These are phyloP conservation scores for Pleuronectes platessa DNA, from an alignment of 2,113 vertebrate genomes.

Conservation along the genomic window DNA sequence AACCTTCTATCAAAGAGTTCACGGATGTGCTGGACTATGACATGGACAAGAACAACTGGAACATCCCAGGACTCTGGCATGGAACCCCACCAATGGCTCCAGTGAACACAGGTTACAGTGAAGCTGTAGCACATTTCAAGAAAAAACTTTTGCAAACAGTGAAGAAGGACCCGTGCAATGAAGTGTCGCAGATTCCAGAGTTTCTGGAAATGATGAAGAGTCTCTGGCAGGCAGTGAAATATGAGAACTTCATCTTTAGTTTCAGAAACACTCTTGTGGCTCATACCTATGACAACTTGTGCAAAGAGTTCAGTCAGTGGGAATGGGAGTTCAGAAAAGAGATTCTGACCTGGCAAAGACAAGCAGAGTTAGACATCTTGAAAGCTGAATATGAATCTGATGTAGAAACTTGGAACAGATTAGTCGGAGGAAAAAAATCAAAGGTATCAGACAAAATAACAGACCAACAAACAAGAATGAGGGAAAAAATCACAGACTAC, in stretches of 20 bases:
- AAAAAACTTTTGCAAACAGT: slow-evolving; percentile 51
- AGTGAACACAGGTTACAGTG: slow-evolving; percentile 76
- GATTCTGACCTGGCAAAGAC: slow-evolving; percentile 39
- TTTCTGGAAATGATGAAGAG: slow-evolving; percentile 65
- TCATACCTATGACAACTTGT: slow-evolving; percentile 55
- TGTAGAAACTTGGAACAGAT: neutral
- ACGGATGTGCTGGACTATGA: slow-evolving; percentile 75
- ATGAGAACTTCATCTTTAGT: slow-evolving; percentile 78
- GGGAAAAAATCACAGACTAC: slow-evolving; percentile 33
- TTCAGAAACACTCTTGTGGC: slow-evolving; percentile 72
- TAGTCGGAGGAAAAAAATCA: slow-evolving; percentile 6
- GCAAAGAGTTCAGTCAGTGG: slow-evolving; percentile 59
- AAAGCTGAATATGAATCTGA: slow-evolving; percentile 43
- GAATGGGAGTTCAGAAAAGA: slow-evolving; percentile 72
- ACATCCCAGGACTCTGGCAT: slow-evolving; percentile 78
- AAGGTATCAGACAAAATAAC: slow-evolving; percentile 2
- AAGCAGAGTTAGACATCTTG: slow-evolving; percentile 54
- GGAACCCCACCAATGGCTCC: slow-evolving; percentile 79
- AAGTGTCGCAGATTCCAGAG: slow-evolving; percentile 33
- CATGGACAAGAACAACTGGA: slow-evolving; percentile 62
- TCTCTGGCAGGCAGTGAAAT: slow-evolving; percentile 76
- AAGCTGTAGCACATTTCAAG: slow-evolving; percentile 66
- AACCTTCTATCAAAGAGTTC: slow-evolving; percentile 38
- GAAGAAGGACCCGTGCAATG: neutral
- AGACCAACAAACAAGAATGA: slow-evolving; percentile 9